A percentile compares a stretch with the other conserved stretches of the same genome.
Conservation (phyloP, 2,888 invertebrate genomes). For the Drymonia ruficornis region DNA sequence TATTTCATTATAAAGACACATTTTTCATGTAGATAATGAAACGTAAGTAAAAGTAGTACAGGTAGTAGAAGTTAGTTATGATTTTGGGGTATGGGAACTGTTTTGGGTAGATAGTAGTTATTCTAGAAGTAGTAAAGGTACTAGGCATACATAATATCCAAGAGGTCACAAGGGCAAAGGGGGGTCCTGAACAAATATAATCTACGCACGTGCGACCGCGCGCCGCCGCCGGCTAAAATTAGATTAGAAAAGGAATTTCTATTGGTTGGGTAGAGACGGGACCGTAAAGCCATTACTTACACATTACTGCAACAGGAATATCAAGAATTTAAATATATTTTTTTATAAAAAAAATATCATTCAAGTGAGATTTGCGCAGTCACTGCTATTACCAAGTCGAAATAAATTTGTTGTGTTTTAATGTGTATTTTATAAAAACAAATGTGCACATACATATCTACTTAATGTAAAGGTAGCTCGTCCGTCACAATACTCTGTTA, state of each 20-base stretch:
- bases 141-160: background rate
- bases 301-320: too few species aligned
- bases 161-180: slow-evolving; percentile 2
- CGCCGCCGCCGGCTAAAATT: slow-evolving; percentile 18
- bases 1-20: too few species aligned
- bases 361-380: too few species aligned
- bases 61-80: too few species aligned
- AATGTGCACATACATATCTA: background rate
- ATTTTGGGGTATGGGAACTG: too few species aligned
- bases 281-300: background rate
- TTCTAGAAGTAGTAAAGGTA: background rate
- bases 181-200: slow-evolving; percentile 12
- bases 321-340: too few species aligned
- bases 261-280: slow-evolving; percentile 6
- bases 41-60: too few species aligned
- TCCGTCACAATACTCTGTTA: slow-evolving; percentile 4
- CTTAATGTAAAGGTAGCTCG: background rate
- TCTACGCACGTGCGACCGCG: slow-evolving; percentile 10
- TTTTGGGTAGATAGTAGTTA: background rate
- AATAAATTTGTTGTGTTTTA: too few species aligned
- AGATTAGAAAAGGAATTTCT: slow-evolving; percentile 22
- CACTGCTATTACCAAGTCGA: too few species aligned
- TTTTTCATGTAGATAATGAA: too few species aligned
- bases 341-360: too few species aligned
- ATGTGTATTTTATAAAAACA: too few species aligned